Evolutionary conservation across 1,140 invertebrate species (phyloP), one percentile per base, ranked within the genome.

Genomic region (Ctenoplectra terminalis): DNA sequence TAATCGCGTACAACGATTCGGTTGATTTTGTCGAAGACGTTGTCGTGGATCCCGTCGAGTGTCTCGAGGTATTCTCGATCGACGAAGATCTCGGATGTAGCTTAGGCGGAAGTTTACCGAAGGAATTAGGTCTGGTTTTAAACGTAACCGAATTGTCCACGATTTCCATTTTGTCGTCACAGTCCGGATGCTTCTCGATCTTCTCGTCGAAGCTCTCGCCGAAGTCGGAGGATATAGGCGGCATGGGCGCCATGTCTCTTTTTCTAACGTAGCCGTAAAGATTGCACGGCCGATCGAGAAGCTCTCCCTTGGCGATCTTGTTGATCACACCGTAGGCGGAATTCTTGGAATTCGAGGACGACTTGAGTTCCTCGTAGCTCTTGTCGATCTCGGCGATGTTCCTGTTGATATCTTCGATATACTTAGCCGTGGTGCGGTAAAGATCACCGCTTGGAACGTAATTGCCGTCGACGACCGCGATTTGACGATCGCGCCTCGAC

Each of bases 351-450:
- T 70, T 71, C 5, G 85, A 83, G 13, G 69, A 83, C 4, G 84
- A 74, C 9, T 88, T 81, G 29, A 91, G 70, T 46, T 91, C 89
- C 54, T 92, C 92, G 82, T 91, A 92, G 43, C 88, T 93, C 40
- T 92, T 91, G 40, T 93, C 92, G 56, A 93, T 92, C 61, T 92
- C 92, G 0, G 92, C 92, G 8, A 93, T 89, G 75, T 93, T 93
- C 2, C 85, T 82, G 66, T 93, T 93, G n/a, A 93, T 92, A 54
- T 93, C 92, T 56, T 93, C 92, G 74, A 93, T 93, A 76, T 93
- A 93, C 60, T 86, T 88, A 0, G 88, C 89, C 5, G 91, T 92
- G 46, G 90, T 92, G 8, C 91, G 84, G 31, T 92, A 92, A 2
- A 92, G 85, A 87, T 92, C 91, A n/a, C 91, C 91, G 52, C 91